These are phyloP conservation scores for Kradibia gibbosae DNA, from an alignment of 1,140 invertebrate genomes.

Conservation along the genomic window DNA sequence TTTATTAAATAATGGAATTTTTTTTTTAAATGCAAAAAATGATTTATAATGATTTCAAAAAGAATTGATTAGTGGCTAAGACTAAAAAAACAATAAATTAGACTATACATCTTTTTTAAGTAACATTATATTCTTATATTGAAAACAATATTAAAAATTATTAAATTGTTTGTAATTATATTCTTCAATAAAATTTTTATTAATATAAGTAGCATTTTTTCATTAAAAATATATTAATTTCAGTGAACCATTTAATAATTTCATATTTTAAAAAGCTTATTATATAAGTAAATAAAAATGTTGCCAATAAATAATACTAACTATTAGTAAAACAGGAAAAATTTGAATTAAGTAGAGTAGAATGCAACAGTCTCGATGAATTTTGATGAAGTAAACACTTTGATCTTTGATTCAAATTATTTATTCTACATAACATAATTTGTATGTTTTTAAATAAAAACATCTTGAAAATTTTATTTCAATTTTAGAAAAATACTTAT, in stretches of 20 bases:
- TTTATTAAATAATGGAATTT: too few species aligned
- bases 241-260: too few species aligned
- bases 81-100: too few species aligned
- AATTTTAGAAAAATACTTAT: background rate
- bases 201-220: background rate
- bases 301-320: constrained; percentile 12
- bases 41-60: too few species aligned
- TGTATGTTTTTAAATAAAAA: constrained; percentile 17
- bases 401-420: background rate
- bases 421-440: background rate
- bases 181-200: background rate
- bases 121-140: too few species aligned
- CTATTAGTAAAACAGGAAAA: constrained; percentile 10
- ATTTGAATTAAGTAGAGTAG: constrained; percentile 2
- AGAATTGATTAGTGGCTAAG: too few species aligned
- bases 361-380: constrained; percentile 9
- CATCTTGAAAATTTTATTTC: background rate
- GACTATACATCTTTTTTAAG: too few species aligned
- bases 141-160: too few species aligned
- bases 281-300: background rate
- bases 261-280: too few species aligned
- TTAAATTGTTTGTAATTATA: too few species aligned
- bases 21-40: too few species aligned
- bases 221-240: background rate
- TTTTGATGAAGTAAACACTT: constrained; percentile 17